Conservation (phyloP, 1,140 invertebrate species). For the Hyles euphorbiae region DNA sequence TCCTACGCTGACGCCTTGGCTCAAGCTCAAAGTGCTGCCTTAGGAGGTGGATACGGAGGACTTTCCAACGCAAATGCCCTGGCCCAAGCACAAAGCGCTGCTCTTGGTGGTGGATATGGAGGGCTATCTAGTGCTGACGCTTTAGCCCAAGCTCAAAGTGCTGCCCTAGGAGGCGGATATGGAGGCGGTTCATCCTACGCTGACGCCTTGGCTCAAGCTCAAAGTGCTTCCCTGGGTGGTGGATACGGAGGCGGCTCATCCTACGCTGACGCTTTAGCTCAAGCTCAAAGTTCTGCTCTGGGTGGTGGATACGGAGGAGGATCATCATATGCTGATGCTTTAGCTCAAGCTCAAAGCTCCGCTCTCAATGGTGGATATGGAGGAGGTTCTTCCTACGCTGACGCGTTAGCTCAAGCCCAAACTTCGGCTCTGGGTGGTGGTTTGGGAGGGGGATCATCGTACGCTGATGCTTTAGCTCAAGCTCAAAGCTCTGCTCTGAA, state of each 20-base stretch:
- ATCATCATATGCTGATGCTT: slow-evolving; percentile 9
- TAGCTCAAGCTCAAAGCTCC: slow-evolving; percentile 13
- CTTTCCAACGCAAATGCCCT: too few species aligned
- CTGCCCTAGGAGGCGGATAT: slow-evolving; percentile 3
- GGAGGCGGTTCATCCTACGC: slow-evolving; percentile 1
- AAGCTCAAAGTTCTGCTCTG: not conserved
- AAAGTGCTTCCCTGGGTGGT: not conserved
- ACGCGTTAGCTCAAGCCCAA: too few species aligned
- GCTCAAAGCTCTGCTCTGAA: slow-evolving; percentile 1
- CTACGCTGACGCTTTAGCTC: slow-evolving; percentile 4
- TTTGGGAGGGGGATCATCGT: not conserved
- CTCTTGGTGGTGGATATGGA: too few species aligned
- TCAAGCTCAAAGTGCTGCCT: too few species aligned
- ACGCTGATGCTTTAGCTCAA: slow-evolving; percentile 18
- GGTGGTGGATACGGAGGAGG: slow-evolving; percentile 10
- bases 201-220: not conserved
- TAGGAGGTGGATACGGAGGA: too few species aligned
- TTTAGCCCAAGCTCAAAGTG: too few species aligned
- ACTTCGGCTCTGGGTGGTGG: too few species aligned
- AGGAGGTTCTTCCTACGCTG: too few species aligned
- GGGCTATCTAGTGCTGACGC: too few species aligned
- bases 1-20: not conserved
- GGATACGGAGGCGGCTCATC: too few species aligned
- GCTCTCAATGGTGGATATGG: too few species aligned
- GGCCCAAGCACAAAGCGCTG: too few species aligned